Evolutionary conservation across 2,113 vertebrate species (phyloP).

Genomic region (Eretmodus cyanostictus): DNA sequence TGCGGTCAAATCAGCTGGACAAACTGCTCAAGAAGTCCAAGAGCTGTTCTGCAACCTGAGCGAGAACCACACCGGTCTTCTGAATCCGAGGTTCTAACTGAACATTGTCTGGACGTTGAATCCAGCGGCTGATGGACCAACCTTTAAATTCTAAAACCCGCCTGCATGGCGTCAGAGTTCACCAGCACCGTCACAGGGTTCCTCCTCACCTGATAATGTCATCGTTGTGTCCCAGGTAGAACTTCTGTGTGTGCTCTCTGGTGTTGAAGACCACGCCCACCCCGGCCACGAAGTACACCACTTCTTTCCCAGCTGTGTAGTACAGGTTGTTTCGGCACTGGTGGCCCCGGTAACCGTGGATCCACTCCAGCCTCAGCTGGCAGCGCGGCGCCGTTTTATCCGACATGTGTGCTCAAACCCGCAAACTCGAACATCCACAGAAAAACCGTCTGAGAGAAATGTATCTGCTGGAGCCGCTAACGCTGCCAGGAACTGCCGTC

Average conservation of each 20-base stretch:
- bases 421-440: not conserved
- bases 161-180: not conserved
- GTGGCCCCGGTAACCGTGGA: conserved; percentile 95
- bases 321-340: conserved; percentile 99
- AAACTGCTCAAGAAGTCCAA: not conserved
- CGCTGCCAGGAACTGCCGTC: not conserved
- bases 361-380: conserved; percentile 95
- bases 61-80: not conserved
- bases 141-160: not conserved
- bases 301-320: conserved; percentile 93
- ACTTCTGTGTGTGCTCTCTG: conserved; percentile 95
- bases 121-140: not conserved
- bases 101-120: not conserved
- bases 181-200: not conserved
- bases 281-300: conserved; percentile 97
- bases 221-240: conserved; percentile 96
- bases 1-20: rapidly evolving
- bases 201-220: conserved; percentile 90
- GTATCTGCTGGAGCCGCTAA: not conserved
- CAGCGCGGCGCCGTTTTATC: conserved; percentile 93
- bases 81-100: not conserved
- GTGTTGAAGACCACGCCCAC: conserved; percentile 97
- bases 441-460: not conserved
- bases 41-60: not conserved
- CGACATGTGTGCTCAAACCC: conserved; percentile 65